Base-by-base conservation (phyloP, 2,113 vertebrate genomes). In the Hippocampus abdominalis region DNA sequence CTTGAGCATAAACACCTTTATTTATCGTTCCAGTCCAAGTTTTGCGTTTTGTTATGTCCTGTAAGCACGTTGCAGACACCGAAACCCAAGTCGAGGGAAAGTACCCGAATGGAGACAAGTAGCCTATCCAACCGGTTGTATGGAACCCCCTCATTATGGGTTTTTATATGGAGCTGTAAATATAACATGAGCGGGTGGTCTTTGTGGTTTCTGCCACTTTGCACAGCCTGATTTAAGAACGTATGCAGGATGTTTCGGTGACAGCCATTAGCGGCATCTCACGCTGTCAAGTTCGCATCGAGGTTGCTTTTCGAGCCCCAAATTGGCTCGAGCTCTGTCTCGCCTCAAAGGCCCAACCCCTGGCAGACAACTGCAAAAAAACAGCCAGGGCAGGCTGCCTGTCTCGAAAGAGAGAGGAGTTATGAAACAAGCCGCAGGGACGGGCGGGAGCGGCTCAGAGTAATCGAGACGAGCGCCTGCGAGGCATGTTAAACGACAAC, bases 301-400 rank as follows among this genome's bases (percentile, higher is more conserved):
- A 75, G 36, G 12, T 15, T 25, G 20, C n/a, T 39, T 62, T 42
- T 1, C 13, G 13, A 60, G 25, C 23, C 32, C 27, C 18, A 29
- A 20, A 18, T 21, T 70, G 23, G 64, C 67, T 72, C 68, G 63
- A 29, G 71, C 54, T 70, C 39, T 25, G 39, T 64, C 15, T 67
- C 23, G 40, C 46, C 44, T 60, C 15, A 48, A 63, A 74, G 46
- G 8, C 54, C 48, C 48, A 76, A 36, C 48, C 51, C 72, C 23
- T 46, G 27, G 3, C 0, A 2, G 67, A 75, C 77, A 73, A 69
- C 78, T 80, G 72, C 56, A 39, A 83, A 39, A 83, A 83, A 84
- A 75, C 65, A 74, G 49, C 49, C 27, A 23, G 23, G 63, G 48
- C 11, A 16, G 18, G 44, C 11, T 10, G 12, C 8, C 40, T 65